phyloP scores from a whole-genome alignment of 2,113 vertebrate species.

The Otus sunia region DNA sequence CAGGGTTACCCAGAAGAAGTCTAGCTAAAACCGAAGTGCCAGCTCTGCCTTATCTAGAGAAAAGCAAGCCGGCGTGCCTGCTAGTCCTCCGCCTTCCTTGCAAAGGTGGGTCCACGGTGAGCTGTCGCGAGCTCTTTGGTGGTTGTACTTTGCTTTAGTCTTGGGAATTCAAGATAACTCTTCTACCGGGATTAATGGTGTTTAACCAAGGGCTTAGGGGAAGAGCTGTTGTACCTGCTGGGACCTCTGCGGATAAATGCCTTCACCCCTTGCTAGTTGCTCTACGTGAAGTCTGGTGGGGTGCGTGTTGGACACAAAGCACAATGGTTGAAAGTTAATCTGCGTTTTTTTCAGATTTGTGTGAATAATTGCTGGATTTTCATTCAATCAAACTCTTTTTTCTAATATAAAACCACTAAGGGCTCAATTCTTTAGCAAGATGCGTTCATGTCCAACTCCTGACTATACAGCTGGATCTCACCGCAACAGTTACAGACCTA shows the following conservation, averaged over 20 bases:
- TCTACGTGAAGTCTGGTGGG: not conserved
- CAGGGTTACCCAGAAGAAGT: constrained; percentile 34
- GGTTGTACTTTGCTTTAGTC: constrained; percentile 21
- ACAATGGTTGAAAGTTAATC: constrained; percentile 71
- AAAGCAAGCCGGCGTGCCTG: constrained; percentile 54
- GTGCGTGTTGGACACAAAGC: constrained; percentile 74
- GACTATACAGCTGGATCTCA: constrained; percentile 62
- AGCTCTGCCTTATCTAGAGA: constrained; percentile 54
- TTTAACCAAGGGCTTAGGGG: constrained; percentile 72
- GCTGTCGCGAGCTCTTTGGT: not conserved
- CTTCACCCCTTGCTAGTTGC: constrained; percentile 65
- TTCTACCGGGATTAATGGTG: constrained; percentile 7
- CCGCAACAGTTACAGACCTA: not conserved
- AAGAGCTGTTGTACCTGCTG: constrained; percentile 59
- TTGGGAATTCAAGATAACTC: constrained; percentile 50
- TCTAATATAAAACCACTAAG: constrained; percentile 79
- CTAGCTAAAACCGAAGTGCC: constrained; percentile 58
- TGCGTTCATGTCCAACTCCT: constrained; percentile 71
- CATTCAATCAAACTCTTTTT: constrained; percentile 68
- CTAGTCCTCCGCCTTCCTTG: not conserved
- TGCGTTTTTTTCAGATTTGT: constrained; percentile 54
- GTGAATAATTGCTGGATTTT: constrained; percentile 76
- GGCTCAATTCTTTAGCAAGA: constrained; percentile 79
- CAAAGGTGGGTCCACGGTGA: not conserved
- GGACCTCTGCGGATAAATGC: constrained; percentile 72